Evolutionary conservation across 2,113 vertebrate species (phyloP), one percentile per base, ranked within the genome.

Genomic region (Athene noctua): DNA sequence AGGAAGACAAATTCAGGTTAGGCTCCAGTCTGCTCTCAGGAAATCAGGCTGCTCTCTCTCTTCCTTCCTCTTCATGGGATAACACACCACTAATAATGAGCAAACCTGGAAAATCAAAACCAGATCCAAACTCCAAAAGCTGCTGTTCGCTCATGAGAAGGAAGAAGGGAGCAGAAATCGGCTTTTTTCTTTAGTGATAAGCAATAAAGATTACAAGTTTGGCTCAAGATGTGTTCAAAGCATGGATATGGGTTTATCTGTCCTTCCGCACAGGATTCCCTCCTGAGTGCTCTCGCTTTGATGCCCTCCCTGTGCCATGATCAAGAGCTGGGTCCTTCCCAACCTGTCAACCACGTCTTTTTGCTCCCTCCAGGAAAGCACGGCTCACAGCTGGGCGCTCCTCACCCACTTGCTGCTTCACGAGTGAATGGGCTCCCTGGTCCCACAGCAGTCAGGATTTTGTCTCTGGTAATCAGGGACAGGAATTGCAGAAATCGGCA

Each of bases 401-500:
- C 63, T 83, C 47, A 23, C n/a, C 62, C 54, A 3, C 38, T 25
- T 1, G 2, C 51, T 70, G 61, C 80, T 62, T 21, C 42, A 13
- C 0, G 0, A 49, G 25, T 19, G 1, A 57, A 44, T 0, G 34
- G 36, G 27, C 84, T 70, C 34, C 34, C 10, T 15, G 14, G 26
- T 15, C 66, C 6, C 1, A n/a, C 54, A 74, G 47, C 86, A 59
- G 15, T 0, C 20, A 75, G 80, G 25, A 38, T 44, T 82, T 67
- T 78, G n/a, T 55, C 75, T 68, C 70, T 55, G 68, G 32, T 1
- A 81, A 65, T 46, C 36, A 63, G 80, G 5, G 32, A 61, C 46
- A 46, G 86, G 61, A 95, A 94, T 38, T 82, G 73, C 89, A 92
- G 86, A 47, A 88, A 94, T 77, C 91, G 94, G 94, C 73, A 68